These are phyloP conservation scores for Pinna nobilis DNA, from an alignment of 1,140 invertebrate genomes.

Conservation along the genomic window DNA sequence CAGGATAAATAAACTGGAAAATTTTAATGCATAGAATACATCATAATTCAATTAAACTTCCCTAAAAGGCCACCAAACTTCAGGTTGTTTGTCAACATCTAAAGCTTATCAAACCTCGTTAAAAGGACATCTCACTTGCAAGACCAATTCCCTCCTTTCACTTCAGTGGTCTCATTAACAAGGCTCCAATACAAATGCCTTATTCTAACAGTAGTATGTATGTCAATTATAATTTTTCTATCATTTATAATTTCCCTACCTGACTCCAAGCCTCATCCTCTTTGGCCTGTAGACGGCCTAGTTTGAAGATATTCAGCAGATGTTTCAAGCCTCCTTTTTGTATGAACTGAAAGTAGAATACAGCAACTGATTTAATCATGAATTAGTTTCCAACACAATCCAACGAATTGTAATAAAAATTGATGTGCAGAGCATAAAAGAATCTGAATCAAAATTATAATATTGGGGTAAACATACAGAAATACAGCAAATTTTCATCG, in stretches of 20 bases:
- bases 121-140: not conserved
- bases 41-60: too few species aligned
- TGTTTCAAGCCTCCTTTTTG: conserved; percentile 89
- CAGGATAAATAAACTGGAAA: too few species aligned
- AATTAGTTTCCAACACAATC: not conserved
- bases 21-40: too few species aligned
- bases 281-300: conserved; percentile 79
- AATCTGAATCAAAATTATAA: not conserved
- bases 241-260: conserved; percentile 59
- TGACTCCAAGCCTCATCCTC: conserved; percentile 76
- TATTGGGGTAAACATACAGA: conserved; percentile 40
- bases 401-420: not conserved
- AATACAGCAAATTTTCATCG: conserved; percentile 67
- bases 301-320: conserved; percentile 94
- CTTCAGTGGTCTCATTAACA: too few species aligned
- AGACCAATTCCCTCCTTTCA: not conserved
- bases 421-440: not conserved
- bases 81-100: not conserved
- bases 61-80: too few species aligned
- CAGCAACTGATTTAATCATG: not conserved
- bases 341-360: conserved; percentile 84
- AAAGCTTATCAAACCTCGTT: not conserved
- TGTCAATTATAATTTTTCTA: not conserved
- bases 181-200: too few species aligned
- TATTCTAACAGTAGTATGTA: not conserved